These are phyloP conservation scores for Merops nubicus DNA, from an alignment of 2,113 vertebrate species.

Conservation along the genomic window DNA sequence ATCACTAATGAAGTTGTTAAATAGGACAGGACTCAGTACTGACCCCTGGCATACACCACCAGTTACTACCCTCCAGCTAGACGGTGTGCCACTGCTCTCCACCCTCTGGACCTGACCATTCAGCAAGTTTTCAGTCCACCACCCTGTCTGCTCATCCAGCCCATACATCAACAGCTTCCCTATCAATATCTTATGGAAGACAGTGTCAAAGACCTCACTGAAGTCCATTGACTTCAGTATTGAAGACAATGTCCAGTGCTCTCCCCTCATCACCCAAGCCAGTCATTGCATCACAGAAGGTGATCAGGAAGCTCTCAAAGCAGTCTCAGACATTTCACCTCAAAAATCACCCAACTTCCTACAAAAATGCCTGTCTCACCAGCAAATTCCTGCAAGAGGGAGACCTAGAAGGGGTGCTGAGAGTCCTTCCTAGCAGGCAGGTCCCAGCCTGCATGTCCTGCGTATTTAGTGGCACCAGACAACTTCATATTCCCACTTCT, in stretches of 20 bases:
- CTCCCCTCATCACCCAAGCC: neutral
- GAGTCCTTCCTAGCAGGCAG: neutral
- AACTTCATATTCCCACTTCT: neutral
- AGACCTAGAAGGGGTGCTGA: neutral
- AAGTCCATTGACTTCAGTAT: too few relatives aligned
- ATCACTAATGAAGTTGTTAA: neutral
- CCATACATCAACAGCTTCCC: neutral
- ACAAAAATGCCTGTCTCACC: neutral
- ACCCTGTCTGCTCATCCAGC: neutral
- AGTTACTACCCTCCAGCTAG: neutral
- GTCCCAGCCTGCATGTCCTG: neutral
- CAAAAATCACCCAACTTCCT: neutral
- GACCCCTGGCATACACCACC: neutral
- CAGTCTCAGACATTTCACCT: neutral
- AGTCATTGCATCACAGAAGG: neutral
- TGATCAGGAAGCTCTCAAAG: neutral
- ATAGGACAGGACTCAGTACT: neutral
- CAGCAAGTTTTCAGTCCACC: neutral
- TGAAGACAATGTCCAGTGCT: neutral
- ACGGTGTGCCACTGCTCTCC: neutral
- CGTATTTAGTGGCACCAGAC: neutral
- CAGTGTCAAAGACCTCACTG: neutral
- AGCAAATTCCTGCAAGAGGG: neutral
- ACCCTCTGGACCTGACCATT: neutral
- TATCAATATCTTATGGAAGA: neutral